These are phyloP conservation scores for Ciconia stormi DNA, from an alignment of 2,113 vertebrate species.

Conservation along the genomic window DNA sequence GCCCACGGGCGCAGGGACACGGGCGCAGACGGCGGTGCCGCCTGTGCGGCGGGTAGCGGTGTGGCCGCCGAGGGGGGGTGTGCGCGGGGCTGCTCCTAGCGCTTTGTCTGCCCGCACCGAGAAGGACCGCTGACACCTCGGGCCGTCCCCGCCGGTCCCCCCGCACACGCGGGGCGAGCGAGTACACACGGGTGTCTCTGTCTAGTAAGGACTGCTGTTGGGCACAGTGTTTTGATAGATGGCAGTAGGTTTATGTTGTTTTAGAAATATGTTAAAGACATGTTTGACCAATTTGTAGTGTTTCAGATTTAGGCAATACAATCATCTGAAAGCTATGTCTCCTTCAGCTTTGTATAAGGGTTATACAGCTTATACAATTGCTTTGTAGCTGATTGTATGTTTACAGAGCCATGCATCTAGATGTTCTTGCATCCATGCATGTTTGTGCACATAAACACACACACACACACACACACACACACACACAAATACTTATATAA, in stretches of 20 bases:
- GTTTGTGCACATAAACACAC: neutral
- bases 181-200: neutral
- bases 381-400: neutral
- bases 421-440: neutral
- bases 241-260: neutral
- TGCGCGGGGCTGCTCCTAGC: too few species aligned
- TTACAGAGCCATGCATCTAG: neutral
- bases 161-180: neutral
- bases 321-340: neutral
- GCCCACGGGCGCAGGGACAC: neutral
- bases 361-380: neutral
- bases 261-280: accelerated
- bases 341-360: neutral
- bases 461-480: too few species aligned
- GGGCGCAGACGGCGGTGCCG: neutral
- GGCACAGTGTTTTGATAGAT: neutral
- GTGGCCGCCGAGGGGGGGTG: neutral
- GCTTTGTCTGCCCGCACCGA: neutral
- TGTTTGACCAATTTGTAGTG: neutral
- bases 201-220: neutral
- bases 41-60: neutral
- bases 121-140: accelerated
- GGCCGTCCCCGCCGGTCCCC: neutral
- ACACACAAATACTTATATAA: neutral
- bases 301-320: neutral